Conservation (phyloP, 2,888 invertebrate genomes). For the Prostheceraeus crozeri region DNA sequence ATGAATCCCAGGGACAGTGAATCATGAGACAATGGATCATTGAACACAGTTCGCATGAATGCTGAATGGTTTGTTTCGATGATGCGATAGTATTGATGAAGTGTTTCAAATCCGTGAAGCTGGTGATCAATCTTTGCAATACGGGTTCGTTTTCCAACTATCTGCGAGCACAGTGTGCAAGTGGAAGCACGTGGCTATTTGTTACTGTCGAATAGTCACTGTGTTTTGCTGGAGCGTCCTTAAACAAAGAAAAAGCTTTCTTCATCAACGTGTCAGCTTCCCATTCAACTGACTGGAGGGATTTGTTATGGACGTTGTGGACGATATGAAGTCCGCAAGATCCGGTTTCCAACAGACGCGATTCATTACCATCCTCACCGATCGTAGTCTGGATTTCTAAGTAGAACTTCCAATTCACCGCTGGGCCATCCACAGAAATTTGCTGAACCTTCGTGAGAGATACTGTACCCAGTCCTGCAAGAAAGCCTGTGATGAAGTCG, state of each 20-base stretch:
- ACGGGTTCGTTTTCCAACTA: constrained; percentile 44
- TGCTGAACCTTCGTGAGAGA: too few species aligned
- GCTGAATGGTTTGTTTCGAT: constrained; percentile 10
- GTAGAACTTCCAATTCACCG: constrained; percentile 23
- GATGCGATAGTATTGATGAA: not conserved
- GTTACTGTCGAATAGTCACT: constrained; percentile 43
- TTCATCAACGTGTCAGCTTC: constrained; percentile 42
- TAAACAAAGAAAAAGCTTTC: constrained; percentile 45
- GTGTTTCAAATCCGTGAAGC: constrained; percentile 1
- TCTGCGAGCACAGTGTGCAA: constrained; percentile 43
- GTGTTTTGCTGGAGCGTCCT: constrained; percentile 45
- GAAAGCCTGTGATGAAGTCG: too few species aligned
- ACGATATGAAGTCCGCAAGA: constrained; percentile 42
- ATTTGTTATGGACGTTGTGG: constrained; percentile 42
- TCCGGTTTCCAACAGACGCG: constrained; percentile 41
- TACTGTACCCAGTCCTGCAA: too few species aligned
- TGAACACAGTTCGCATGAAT: constrained; percentile 5
- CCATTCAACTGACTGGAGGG: constrained; percentile 39
- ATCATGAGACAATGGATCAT: too few species aligned
- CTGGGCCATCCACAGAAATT: constrained; percentile 27
- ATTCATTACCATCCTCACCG: constrained; percentile 18
- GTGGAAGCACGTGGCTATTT: constrained; percentile 28
- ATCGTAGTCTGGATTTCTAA: constrained; percentile 15
- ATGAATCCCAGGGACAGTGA: too few species aligned
- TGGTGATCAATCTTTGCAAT: constrained; percentile 8